A percentile compares a stretch with the other conserved stretches of the same genome.
phyloP scores from a whole-genome alignment of 1,140 invertebrate species.

The Triops cancriformis region DNA sequence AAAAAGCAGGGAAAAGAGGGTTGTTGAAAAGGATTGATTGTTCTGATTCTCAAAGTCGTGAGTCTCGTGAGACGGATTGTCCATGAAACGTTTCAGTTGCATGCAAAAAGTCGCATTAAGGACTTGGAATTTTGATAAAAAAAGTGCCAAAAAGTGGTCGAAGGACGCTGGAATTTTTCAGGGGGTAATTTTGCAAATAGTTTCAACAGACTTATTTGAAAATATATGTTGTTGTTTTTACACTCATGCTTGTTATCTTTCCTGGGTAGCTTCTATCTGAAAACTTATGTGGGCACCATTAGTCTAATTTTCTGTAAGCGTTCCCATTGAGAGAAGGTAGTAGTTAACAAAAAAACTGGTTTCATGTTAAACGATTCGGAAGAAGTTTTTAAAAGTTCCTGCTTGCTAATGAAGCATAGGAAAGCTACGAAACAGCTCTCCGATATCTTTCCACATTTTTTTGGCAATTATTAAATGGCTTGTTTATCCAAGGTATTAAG shows the following conservation, averaged over 20 bases:
- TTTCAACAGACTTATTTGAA: too few relatives aligned
- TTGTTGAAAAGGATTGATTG: slow-evolving; percentile 7
- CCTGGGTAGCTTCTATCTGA: too few relatives aligned
- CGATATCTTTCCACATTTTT: too few relatives aligned
- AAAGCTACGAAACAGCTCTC: not conserved
- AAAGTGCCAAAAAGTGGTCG: not conserved
- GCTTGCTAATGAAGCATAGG: not conserved
- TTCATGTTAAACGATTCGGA: too few relatives aligned
- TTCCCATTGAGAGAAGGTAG: too few relatives aligned
- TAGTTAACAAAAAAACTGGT: too few relatives aligned
- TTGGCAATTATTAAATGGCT: too few relatives aligned
- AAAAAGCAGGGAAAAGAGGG: not conserved
- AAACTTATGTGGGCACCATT: too few relatives aligned
- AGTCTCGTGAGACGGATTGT: not conserved
- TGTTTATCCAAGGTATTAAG: too few relatives aligned
- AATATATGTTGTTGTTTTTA: too few relatives aligned
- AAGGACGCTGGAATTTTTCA: not conserved
- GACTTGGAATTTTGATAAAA: not conserved
- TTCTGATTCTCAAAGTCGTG: not conserved
- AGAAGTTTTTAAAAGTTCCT: not conserved
- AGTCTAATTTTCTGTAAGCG: too few relatives aligned
- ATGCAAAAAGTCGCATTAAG: not conserved
- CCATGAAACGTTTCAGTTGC: not conserved
- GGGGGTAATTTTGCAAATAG: not conserved
- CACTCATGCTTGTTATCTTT: too few relatives aligned